Evolutionary conservation across 37 sponge, comb jelly and placozoan species (phyloP).

Genomic region (Chondrilla cf. caribensis): DNA sequence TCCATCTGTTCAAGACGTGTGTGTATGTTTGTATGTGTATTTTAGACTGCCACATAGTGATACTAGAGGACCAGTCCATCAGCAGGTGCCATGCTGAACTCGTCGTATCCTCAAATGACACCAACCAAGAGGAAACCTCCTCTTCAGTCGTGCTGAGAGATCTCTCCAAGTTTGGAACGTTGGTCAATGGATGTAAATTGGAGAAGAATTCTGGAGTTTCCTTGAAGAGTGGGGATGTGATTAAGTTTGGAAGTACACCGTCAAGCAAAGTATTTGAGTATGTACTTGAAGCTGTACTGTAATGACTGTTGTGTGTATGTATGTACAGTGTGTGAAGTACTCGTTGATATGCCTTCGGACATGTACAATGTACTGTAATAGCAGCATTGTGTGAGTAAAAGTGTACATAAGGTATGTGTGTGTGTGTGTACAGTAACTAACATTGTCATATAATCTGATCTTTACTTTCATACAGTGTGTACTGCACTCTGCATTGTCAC

Average conservation of each 20-base stretch:
- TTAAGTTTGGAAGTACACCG: constrained; percentile 5
- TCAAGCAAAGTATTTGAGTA: background rate
- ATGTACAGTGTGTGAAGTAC: too few species aligned
- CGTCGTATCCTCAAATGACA: background rate
- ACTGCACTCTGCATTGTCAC: too few species aligned
- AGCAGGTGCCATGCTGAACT: constrained; percentile 12
- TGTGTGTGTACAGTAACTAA: too few species aligned
- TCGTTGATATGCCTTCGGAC: too few species aligned
- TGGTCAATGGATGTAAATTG: constrained; percentile 2
- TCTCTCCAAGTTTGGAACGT: constrained; percentile 16
- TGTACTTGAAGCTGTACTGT: too few species aligned
- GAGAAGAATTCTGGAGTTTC: background rate
- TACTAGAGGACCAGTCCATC: constrained; percentile 15
- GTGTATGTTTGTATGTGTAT: constrained; percentile 3
- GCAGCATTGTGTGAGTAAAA: too few species aligned
- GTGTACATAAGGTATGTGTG: too few species aligned
- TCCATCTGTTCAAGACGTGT: constrained; percentile 1
- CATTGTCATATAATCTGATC: too few species aligned
- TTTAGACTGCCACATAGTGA: constrained; percentile 21
- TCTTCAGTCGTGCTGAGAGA: background rate
- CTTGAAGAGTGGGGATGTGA: background rate
- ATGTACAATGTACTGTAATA: too few species aligned
- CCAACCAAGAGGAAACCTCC: background rate
- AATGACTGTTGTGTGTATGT: too few species aligned
- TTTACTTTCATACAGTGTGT: too few species aligned